phyloP scores from a whole-genome alignment of 2,888 invertebrate genomes.

The Philhelius pedissequus region DNA sequence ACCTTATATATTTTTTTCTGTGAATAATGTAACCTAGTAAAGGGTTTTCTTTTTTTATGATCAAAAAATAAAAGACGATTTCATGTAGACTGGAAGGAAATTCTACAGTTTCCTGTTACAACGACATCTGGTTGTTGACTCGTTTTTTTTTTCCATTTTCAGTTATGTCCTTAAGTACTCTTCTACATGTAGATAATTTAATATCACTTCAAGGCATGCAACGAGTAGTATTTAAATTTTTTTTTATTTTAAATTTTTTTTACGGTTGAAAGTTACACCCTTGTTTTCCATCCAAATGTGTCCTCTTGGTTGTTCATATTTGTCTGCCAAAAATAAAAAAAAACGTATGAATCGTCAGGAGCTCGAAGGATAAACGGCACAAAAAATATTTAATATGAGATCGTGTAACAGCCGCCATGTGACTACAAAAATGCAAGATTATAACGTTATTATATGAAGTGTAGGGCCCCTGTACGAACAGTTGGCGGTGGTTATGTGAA shows the following conservation, averaged over 20 bases:
- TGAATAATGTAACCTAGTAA: slow-evolving; percentile 3
- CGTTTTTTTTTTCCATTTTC: slow-evolving; percentile 16
- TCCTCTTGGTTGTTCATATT: slow-evolving; percentile 29
- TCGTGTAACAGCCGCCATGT: slow-evolving; percentile 48
- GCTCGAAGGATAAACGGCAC: not conserved
- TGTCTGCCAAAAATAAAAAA: slow-evolving; percentile 28
- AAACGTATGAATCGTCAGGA: slow-evolving; percentile 2
- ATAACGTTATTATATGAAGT: slow-evolving; percentile 48
- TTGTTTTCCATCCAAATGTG: slow-evolving; percentile 30
- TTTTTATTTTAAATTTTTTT: not conserved
- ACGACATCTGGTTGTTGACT: slow-evolving; percentile 47
- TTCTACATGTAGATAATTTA: slow-evolving; percentile 56
- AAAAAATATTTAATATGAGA: slow-evolving; percentile 43
- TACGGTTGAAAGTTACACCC: slow-evolving; percentile 28
- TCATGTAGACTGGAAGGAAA: slow-evolving; percentile 34
- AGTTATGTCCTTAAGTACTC: slow-evolving; percentile 25
- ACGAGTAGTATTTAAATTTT: slow-evolving; percentile 15
- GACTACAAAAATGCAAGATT: slow-evolving; percentile 54
- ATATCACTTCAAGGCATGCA: slow-evolving; percentile 49
- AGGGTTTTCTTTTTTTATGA: slow-evolving; percentile 2
- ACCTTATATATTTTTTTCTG: not conserved
- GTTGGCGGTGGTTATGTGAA: slow-evolving; percentile 44
- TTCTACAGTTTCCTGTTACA: slow-evolving; percentile 32
- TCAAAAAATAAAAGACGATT: slow-evolving; percentile 30
- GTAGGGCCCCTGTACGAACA: slow-evolving; percentile 41